A percentile compares a stretch with the other conserved stretches of the same genome.
Conservation (phyloP, 2,113 vertebrate genomes). For the Corythoichthys haematopterus region DNA sequence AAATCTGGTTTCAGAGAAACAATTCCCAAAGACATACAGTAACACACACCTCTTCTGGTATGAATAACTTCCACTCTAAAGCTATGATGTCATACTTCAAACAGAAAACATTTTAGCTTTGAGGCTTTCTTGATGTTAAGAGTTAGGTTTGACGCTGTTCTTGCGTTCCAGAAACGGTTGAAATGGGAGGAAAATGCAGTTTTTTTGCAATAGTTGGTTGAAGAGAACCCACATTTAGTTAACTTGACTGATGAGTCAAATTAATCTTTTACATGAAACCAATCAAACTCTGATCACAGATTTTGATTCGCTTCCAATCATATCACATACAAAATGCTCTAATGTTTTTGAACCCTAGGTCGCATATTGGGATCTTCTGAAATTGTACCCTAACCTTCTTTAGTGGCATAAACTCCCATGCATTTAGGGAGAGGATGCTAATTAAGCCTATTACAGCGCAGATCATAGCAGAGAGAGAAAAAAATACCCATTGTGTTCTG, state of each 20-base stretch:
- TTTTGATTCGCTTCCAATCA: not conserved
- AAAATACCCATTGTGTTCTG: conserved; percentile 1
- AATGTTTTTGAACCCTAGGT: not conserved
- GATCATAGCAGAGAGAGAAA: conserved; percentile 13
- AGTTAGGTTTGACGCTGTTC: conserved; percentile 9
- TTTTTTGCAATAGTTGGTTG: too few relatives aligned
- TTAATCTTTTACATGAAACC: too few relatives aligned
- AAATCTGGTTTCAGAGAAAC: conserved; percentile 17
- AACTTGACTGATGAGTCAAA: too few relatives aligned
- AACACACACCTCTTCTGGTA: not conserved
- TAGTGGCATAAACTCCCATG: conserved; percentile 6
- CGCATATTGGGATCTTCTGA: not conserved
- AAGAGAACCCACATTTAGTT: too few relatives aligned
- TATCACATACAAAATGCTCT: not conserved
- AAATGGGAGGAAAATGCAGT: too few relatives aligned
- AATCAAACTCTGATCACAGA: too few relatives aligned
- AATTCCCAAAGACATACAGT: not conserved
- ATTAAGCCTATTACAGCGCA: conserved; percentile 21
- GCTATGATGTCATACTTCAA: conserved; percentile 5
- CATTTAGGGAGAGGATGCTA: conserved; percentile 1
- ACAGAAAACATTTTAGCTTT: conserved; percentile 5
- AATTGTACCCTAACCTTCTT: conserved; percentile 10
- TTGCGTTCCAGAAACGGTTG: too few relatives aligned
- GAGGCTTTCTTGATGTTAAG: not conserved
- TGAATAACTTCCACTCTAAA: not conserved